These are phyloP conservation scores for Stramonita haemastoma DNA, from an alignment of 2,888 invertebrate species.

Conservation along the genomic window DNA sequence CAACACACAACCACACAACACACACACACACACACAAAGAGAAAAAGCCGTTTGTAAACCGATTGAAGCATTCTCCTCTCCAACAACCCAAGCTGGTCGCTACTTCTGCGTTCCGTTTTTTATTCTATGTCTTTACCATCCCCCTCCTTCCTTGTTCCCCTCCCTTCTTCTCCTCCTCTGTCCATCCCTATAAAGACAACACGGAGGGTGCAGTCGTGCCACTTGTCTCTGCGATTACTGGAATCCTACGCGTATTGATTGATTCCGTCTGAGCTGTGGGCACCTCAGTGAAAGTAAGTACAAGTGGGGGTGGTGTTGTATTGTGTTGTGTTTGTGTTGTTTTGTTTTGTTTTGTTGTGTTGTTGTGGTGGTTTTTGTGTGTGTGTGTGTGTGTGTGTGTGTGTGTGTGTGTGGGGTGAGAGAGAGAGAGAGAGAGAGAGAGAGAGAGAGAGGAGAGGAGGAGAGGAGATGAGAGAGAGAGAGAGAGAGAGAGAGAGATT, in stretches of 20 bases:
- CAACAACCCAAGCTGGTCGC: neutral
- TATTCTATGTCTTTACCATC: constrained; percentile 8
- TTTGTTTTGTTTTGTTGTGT: neutral
- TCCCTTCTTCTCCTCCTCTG: constrained; percentile 10
- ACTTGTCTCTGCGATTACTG: neutral
- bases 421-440: no score
- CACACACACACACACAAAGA: constrained; percentile 20
- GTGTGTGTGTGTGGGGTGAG: no score
- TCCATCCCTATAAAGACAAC: neutral
- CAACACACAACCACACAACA: constrained; percentile 25
- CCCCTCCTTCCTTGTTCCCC: neutral
- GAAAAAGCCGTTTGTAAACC: no score
- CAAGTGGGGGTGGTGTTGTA: no score
- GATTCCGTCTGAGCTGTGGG: neutral
- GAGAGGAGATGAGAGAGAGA: no score
- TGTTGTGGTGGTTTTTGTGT: no score
- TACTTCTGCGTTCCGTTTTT: neutral
- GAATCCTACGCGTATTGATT: neutral
- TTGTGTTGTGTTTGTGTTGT: neutral
- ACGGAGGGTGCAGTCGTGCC: neutral
- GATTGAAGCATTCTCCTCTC: neutral
- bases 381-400: no score
- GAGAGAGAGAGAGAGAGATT: no score
- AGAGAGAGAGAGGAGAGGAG: no score
- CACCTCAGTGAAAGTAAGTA: neutral